phyloP scores from a whole-genome alignment of 2,797 vertebrate genomes.

The Pampus argenteus region DNA sequence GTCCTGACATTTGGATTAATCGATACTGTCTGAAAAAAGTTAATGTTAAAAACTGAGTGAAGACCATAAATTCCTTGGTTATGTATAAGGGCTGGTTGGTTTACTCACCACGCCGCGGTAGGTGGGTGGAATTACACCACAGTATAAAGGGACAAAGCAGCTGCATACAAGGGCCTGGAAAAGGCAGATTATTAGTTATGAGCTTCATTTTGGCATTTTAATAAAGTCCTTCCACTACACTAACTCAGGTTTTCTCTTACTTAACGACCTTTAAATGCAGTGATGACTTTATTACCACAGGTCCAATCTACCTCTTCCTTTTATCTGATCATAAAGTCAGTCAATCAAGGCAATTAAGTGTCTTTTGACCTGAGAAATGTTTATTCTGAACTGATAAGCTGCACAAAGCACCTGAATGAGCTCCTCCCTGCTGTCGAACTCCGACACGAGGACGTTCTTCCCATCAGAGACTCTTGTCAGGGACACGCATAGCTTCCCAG shows the following conservation, averaged over 20 bases:
- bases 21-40: no score
- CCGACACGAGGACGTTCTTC: slow-evolving; percentile 89
- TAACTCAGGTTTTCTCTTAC: no score
- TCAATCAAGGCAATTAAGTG: background rate
- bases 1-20: background rate
- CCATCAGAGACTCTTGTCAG: slow-evolving; percentile 90
- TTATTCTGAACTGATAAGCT: background rate
- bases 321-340: background rate
- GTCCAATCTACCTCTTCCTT: background rate
- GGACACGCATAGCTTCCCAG: slow-evolving; percentile 87
- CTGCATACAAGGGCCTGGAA: slow-evolving; percentile 91
- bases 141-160: slow-evolving; percentile 90
- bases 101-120: slow-evolving; percentile 92
- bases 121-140: slow-evolving; percentile 90
- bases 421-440: slow-evolving; percentile 91
- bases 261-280: background rate
- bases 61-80: no score
- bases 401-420: slow-evolving; percentile 86
- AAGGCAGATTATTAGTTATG: slow-evolving; percentile 4
- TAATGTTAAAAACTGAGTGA: no score
- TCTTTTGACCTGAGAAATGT: background rate
- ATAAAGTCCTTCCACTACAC: no score
- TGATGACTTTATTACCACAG: background rate
- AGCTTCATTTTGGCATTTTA: no score
- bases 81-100: background rate